Evolutionary conservation across 2,113 vertebrate genomes (phyloP).

Genomic region (Tupaia chinensis): DNA sequence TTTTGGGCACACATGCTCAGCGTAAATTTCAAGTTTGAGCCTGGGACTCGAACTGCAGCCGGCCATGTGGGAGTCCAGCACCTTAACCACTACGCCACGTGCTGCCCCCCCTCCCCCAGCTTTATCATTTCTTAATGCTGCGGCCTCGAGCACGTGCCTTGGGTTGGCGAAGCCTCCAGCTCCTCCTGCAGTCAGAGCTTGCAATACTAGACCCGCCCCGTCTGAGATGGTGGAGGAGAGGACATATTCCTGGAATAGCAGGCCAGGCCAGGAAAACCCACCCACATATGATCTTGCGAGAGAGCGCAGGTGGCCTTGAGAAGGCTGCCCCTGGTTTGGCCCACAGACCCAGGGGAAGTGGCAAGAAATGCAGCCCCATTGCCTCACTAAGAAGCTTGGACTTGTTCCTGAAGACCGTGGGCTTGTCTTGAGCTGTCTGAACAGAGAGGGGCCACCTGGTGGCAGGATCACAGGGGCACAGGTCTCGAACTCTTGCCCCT

Average conservation of each 20-base stretch:
- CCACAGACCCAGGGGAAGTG: background rate
- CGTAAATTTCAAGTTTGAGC: no score
- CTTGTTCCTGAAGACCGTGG: background rate
- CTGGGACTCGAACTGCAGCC: no score
- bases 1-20: no score
- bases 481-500: background rate
- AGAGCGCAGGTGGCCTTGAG: fast-evolving
- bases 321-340: background rate
- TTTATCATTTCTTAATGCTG: background rate
- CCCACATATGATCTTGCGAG: fast-evolving
- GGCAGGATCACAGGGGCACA: background rate
- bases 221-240: background rate
- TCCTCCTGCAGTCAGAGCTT: background rate
- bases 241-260: background rate
- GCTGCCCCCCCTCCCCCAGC: no score
- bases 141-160: background rate
- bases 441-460: background rate
- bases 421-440: background rate
- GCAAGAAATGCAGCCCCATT: fast-evolving
- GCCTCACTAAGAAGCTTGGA: fast-evolving
- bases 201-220: background rate
- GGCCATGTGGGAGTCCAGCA: no score
- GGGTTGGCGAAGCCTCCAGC: background rate
- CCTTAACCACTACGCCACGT: no score
- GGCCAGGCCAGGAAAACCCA: background rate